Conservation (phyloP, 2,113 vertebrate species). For the Saccopteryx bilineata region DNA sequence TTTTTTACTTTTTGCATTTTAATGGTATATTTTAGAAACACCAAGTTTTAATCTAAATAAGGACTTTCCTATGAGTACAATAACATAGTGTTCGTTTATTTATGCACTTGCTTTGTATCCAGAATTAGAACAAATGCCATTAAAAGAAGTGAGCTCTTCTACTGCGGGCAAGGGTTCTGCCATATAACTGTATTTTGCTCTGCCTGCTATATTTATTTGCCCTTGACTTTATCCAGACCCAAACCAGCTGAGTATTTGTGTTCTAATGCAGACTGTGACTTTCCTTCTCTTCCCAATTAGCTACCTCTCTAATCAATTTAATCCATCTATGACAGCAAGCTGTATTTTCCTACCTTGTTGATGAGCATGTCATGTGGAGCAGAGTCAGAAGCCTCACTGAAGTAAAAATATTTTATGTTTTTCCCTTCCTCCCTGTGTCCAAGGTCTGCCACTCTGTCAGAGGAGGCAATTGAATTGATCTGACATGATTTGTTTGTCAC, state of each 20-base stretch:
- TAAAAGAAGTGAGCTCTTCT: constrained; percentile 45
- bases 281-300: constrained; percentile 77
- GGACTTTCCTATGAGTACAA: constrained; percentile 22
- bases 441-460: constrained; percentile 78
- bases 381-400: constrained; percentile 75
- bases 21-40: constrained; percentile 54
- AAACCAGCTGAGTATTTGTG: constrained; percentile 31
- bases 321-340: constrained; percentile 79
- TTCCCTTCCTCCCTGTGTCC: constrained; percentile 61
- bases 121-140: not conserved
- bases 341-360: constrained; percentile 82
- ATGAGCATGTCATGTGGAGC: constrained; percentile 82
- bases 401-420: constrained; percentile 81
- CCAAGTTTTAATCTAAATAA: constrained; percentile 57
- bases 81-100: constrained; percentile 31
- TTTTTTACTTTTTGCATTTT: not conserved
- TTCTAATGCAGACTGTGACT: constrained; percentile 65
- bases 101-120: not conserved
- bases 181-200: constrained; percentile 28
- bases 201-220: constrained; percentile 61
- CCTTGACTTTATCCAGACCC: constrained; percentile 73
- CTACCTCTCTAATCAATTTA: constrained; percentile 81
- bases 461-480: constrained; percentile 72
- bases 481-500: constrained; percentile 82
- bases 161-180: constrained; percentile 21